A percentile compares a stretch with the other conserved stretches of the same genome.
These are phyloP conservation scores for Spatulosminthurus flaviceps DNA, from an alignment of 2,888 invertebrate species.

Conservation along the genomic window DNA sequence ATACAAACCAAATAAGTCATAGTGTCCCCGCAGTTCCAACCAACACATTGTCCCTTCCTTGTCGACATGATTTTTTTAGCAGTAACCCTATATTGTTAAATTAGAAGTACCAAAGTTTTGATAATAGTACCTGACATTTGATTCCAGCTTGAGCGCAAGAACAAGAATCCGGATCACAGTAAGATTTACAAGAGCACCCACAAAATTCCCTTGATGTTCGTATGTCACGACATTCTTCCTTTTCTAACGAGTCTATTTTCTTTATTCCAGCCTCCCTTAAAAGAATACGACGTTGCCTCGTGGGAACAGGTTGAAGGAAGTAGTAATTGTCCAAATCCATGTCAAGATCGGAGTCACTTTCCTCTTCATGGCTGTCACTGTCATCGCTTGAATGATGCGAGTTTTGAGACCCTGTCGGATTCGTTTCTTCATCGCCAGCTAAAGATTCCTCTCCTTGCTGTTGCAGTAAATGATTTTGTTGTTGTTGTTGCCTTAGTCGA, in stretches of 20 bases:
- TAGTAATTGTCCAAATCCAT: constrained; percentile 89
- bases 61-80: neutral
- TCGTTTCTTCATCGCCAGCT: constrained; percentile 62
- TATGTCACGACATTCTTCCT: constrained; percentile 92
- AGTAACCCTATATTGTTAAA: neutral
- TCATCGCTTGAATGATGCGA: constrained; percentile 72
- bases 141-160: constrained; percentile 94
- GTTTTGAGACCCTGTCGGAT: constrained; percentile 29
- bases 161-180: constrained; percentile 95
- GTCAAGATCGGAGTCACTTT: constrained; percentile 74
- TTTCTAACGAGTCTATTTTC: constrained; percentile 91
- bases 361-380: constrained; percentile 77
- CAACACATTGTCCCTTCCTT: neutral
- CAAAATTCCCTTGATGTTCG: constrained; percentile 90
- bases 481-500: constrained; percentile 77
- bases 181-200: constrained; percentile 90
- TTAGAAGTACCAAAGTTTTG: constrained; percentile 4
- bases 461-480: constrained; percentile 65
- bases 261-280: constrained; percentile 91
- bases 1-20: neutral
- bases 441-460: constrained; percentile 49
- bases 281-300: constrained; percentile 86
- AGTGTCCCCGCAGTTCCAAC: neutral
- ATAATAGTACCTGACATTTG: constrained; percentile 80
- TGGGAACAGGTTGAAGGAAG: constrained; percentile 89